Evolutionary conservation across 2,888 invertebrate species (phyloP), one percentile per base, ranked within the genome.

Genomic region (Cynaeus angustus): DNA sequence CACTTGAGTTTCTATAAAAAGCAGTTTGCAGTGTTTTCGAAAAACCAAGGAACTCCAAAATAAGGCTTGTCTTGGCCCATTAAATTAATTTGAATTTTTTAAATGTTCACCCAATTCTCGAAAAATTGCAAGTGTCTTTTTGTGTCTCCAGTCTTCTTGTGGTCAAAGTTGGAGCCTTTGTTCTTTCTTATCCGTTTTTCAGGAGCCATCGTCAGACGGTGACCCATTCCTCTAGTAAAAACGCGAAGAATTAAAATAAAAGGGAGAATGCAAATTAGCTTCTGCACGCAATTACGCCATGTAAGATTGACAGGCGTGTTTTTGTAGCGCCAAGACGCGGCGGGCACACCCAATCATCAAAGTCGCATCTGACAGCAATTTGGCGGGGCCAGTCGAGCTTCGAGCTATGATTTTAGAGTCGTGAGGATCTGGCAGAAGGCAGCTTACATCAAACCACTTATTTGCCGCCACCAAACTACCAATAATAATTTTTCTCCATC

Each of bases 401-500:
- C 72, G 74, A 79, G 82, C 82, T 78, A 83, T 78, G 83, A 83
- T 83, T 83, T 83, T 81, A 81, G 82, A 81, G 82, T 81, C 82
- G 79, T 80, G 80, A 80, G 75, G 77, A 72, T 79, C 80, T 73
- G 78, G 76, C 78, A 80, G 77, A 78, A 76, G 77, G 74, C 75
- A 72, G 78, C 77, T 74, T 77, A 72, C 78, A 77, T 77, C 79
- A 81, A 82, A 82, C 83, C 83, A 72, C 79, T 82, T 79, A 82
- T 84, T 83, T 83, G 77, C 80, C 78, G 75, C 79, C 74, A 74
- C 80, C 80, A 82, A 83, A 82, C 84, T 81, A 83, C 84, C 84
- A 84, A 84, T 84, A 84, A 84, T 83, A 83, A 84, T 85, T 84
- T 85, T 83, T 84, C 84, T 83, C 83, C 84, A 84, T 84, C 83